Base-by-base conservation (phyloP, 2,113 vertebrate species). In the Cebus imitator region DNA sequence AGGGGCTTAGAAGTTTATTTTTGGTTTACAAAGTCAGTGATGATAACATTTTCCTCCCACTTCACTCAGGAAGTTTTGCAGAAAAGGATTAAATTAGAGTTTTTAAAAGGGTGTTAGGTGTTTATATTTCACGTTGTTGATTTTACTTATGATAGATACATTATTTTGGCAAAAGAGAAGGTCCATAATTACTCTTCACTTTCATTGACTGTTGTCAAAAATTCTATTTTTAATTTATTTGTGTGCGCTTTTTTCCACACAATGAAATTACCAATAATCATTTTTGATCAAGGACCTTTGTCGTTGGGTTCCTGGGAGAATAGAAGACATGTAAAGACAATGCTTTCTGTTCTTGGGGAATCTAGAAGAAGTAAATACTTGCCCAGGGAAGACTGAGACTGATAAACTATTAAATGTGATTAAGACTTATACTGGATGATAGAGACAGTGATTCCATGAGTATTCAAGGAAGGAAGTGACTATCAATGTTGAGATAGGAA, bases 151-250 rank as follows among this genome's bases (percentile, higher is more conserved):
- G 75, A 55, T 70, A 86, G 57, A 86, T 87, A 68, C 35, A 96
- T 96, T 76, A 23, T 12, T 98, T 94, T 88, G 90, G 92, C 90
- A 97, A 97, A 79, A 82, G 66, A 90, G 83, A 91, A 93, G 45
- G 94, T 87, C 35, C 96, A 78, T 81, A 48, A 52, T 94, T 90
- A 27, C n/a, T 58, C 87, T 8, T 64, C 27, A 64, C 5, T 12
- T n/a, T 95, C 40, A 37, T 57, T 58, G 70, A 94, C 88, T 87
- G 76, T 87, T 96, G 76, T 95, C 7, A 95, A 91, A 94, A 95
- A 98, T 1, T 48, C 57, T 50, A 35, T 73, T 83, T 97, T 96
- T 81, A 55, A 88, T 78, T 96, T 37, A 55, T 2, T 80, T 50
- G 13, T 75, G 40, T 80, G 66, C 70, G 66, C 37, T 57, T 57